Evolutionary conservation across 2,113 vertebrate species (phyloP).

Genomic region (Catagonus wagneri): DNA sequence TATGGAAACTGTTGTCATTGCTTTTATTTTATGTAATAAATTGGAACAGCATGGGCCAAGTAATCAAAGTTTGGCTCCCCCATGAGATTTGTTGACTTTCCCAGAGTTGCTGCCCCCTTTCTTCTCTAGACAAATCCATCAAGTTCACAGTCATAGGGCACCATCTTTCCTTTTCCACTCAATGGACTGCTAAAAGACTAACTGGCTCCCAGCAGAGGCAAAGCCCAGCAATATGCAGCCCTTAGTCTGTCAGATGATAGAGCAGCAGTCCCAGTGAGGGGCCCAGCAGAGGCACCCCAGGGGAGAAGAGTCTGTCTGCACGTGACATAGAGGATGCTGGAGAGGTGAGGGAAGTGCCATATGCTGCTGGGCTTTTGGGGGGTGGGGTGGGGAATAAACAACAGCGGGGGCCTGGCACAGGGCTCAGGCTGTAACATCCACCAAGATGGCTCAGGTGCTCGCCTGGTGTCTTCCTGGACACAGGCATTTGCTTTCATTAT

Average conservation of each 20-base stretch:
- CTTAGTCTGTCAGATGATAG: not conserved
- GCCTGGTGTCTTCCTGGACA: not conserved
- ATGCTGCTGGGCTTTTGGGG: not conserved
- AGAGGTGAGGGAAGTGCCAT: not conserved
- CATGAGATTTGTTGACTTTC: not conserved
- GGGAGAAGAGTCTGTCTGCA: not conserved
- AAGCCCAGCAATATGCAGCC: not conserved
- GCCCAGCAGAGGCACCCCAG: not conserved
- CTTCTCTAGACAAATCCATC: not conserved
- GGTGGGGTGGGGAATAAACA: not conserved
- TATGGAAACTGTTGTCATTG: not conserved
- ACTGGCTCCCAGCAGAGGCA: not conserved
- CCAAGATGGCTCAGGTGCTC: not conserved
- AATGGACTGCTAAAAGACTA: slow-evolving; percentile 44
- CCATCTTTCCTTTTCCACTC: not conserved
- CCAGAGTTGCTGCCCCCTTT: not conserved
- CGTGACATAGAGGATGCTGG: not conserved
- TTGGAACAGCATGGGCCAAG: not conserved
- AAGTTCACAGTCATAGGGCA: fast-evolving
- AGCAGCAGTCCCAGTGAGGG: not conserved
- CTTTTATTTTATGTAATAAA: slow-evolving; percentile 38
- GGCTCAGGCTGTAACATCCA: not conserved
- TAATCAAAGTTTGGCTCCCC: not conserved
- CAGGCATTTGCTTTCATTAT: not conserved
- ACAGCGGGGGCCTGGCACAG: not conserved